A percentile compares a stretch with the other conserved stretches of the same genome.
These are phyloP conservation scores for Gibbula magus DNA, from an alignment of 2,888 invertebrate genomes.

Conservation along the genomic window DNA sequence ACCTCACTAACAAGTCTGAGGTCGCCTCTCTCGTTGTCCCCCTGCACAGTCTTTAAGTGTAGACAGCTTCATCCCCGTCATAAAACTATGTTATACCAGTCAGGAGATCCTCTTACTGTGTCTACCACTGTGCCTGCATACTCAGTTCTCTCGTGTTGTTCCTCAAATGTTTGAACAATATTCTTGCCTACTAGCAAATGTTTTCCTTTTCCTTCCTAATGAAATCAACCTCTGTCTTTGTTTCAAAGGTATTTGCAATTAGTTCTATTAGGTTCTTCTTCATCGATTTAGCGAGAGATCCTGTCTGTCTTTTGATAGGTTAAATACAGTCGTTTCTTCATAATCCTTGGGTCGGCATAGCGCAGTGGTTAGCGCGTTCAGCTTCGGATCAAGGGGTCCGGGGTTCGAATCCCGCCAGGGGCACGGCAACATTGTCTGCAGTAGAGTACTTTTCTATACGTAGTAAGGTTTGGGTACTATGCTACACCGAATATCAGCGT, in stretches of 20 bases:
- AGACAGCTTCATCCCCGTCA: conserved; percentile 8
- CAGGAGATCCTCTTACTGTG: conserved; percentile 26
- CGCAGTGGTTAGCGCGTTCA: too few species aligned
- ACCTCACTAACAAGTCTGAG: neutral
- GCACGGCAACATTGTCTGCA: too few species aligned
- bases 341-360: too few species aligned
- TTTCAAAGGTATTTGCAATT: neutral
- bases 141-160: neutral
- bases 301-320: neutral
- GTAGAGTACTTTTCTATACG: too few species aligned
- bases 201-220: neutral
- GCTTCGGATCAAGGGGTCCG: too few species aligned
- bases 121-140: conserved; percentile 27
- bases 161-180: neutral
- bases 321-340: neutral
- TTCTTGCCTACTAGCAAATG: neutral
- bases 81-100: conserved; percentile 30
- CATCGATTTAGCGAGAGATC: neutral
- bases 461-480: too few species aligned
- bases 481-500: too few species aligned
- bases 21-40: neutral
- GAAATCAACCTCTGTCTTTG: neutral
- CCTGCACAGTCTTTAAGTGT: conserved; percentile 20
- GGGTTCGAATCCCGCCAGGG: too few species aligned
- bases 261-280: neutral